Conservation (phyloP, 2,797 vertebrate genomes). For the Sus cebifrons region DNA sequence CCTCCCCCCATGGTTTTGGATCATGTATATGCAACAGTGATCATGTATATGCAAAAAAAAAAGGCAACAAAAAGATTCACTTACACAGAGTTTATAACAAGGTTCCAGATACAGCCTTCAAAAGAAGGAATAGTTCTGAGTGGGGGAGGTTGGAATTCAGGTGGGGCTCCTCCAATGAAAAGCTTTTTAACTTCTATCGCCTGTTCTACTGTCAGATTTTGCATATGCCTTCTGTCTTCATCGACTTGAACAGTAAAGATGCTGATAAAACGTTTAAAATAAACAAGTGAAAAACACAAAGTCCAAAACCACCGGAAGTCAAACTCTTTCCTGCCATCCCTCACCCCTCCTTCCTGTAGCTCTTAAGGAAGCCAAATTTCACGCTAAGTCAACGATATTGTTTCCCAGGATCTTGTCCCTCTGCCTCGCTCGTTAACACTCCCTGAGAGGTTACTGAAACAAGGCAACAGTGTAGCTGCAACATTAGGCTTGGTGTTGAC, state of each 20-base stretch:
- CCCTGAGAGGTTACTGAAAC: constrained; percentile 5
- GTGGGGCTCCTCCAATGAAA: constrained; percentile 95
- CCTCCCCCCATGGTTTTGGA: background rate
- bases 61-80: constrained; percentile 81
- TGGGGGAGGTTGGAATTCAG: constrained; percentile 91
- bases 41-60: background rate
- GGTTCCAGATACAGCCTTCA: constrained; percentile 98
- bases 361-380: constrained; percentile 15
- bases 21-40: background rate
- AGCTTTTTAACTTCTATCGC: constrained; percentile 93
- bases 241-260: constrained; percentile 96
- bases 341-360: background rate
- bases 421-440: background rate
- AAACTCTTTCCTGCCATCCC: background rate
- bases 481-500: background rate
- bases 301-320: constrained; percentile 43
- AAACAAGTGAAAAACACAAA: background rate
- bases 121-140: constrained; percentile 94
- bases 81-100: constrained; percentile 96
- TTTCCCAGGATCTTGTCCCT: constrained; percentile 53
- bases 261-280: constrained; percentile 88
- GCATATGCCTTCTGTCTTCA: constrained; percentile 94
- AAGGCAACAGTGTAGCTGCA: background rate
- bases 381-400: constrained; percentile 58
- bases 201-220: constrained; percentile 93